Evolutionary conservation across 2,888 invertebrate species (phyloP).

Genomic region (Sympetrum striolatum): DNA sequence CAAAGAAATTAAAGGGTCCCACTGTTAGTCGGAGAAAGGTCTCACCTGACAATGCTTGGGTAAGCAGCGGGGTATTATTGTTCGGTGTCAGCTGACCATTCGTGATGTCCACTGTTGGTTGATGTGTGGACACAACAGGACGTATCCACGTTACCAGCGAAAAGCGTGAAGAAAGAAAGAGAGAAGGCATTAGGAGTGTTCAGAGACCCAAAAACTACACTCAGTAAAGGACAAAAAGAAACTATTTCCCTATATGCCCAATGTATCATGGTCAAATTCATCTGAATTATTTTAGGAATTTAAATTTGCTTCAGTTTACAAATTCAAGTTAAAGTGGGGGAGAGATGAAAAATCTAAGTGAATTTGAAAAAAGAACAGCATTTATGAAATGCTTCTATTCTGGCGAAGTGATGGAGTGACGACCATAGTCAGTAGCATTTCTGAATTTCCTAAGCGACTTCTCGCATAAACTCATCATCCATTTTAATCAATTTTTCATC

Average conservation of each 20-base stretch:
- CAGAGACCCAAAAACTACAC: conserved; percentile 48
- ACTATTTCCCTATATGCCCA: conserved; percentile 38
- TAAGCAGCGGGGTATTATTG: conserved; percentile 94
- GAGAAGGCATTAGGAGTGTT: conserved; percentile 49
- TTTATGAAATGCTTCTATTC: neutral
- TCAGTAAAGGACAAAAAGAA: conserved; percentile 28
- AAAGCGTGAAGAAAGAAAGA: conserved; percentile 52
- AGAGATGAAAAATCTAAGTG: conserved; percentile 5
- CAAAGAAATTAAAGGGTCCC: neutral
- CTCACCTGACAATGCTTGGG: conserved; percentile 95
- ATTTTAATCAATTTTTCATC: neutral
- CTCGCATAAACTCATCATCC: neutral
- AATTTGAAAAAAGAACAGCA: neutral
- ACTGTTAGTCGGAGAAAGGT: conserved; percentile 25
- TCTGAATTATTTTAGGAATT: neutral
- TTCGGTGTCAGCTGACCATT: conserved; percentile 95
- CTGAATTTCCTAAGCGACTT: neutral
- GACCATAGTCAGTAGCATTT: neutral
- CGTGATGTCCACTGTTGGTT: conserved; percentile 90
- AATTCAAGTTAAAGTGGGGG: neutral
- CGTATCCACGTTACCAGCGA: conserved; percentile 61
- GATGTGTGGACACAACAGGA: conserved; percentile 67
- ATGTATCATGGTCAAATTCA: neutral
- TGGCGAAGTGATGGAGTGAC: neutral
- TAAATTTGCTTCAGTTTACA: neutral